Percentiles rank a stretch among this genome's conserved stretches.
Evolutionary conservation across 2,888 invertebrate species (phyloP).

Genomic region (Corythucha ciliata): DNA sequence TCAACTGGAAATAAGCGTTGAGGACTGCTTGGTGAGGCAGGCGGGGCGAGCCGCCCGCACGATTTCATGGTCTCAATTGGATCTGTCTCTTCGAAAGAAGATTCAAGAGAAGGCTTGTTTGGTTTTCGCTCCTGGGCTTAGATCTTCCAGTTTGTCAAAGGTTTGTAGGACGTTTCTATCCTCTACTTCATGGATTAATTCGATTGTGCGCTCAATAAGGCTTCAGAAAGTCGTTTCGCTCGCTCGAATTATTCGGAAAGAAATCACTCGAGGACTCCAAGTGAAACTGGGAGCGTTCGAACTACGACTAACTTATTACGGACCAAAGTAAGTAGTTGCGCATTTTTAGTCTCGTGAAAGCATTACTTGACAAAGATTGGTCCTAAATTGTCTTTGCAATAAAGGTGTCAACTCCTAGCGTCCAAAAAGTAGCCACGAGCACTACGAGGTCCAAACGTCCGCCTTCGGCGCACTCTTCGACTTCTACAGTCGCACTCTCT

Average conservation of each 20-base stretch:
- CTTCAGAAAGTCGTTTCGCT: not conserved
- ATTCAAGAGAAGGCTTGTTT: conserved; percentile 55
- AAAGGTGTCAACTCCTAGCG: too few species aligned
- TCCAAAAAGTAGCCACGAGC: not conserved
- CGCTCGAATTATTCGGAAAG: not conserved
- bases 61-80: conserved; percentile 56
- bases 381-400: too few species aligned
- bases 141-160: conserved; percentile 28
- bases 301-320: not conserved
- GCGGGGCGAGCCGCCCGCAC: conserved; percentile 56
- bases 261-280: too few species aligned
- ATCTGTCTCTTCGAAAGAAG: conserved; percentile 50
- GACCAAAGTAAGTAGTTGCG: too few species aligned
- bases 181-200: not conserved
- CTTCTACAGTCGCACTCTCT: not conserved
- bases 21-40: conserved; percentile 61
- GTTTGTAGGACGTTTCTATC: conserved; percentile 11
- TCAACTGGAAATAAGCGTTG: conserved; percentile 55
- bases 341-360: too few species aligned
- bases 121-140: conserved; percentile 41
- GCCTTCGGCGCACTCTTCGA: not conserved
- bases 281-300: not conserved
- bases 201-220: not conserved
- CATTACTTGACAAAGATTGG: too few species aligned
- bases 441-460: not conserved